These are phyloP conservation scores for Thermophis baileyi DNA, from an alignment of 2,113 vertebrate genomes.

Conservation along the genomic window DNA sequence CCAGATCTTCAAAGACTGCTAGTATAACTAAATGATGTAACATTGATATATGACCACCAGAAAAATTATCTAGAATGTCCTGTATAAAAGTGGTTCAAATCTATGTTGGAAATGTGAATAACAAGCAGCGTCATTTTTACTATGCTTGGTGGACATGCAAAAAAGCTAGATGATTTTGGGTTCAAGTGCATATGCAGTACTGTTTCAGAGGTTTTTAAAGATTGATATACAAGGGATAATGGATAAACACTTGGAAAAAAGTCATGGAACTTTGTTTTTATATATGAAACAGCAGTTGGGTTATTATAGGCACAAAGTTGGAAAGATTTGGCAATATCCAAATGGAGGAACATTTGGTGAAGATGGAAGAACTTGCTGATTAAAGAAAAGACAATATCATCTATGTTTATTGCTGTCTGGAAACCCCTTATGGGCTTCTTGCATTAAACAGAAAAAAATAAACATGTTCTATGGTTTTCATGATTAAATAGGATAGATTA, in stretches of 20 bases:
- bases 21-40: neutral
- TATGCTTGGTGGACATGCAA: neutral
- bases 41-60: neutral
- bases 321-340: neutral
- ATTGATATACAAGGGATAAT: neutral
- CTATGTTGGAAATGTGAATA: neutral
- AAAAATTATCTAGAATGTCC: neutral
- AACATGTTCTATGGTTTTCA: neutral
- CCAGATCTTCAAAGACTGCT: neutral
- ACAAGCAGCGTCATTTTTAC: neutral
- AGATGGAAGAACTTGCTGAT: neutral
- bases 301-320: neutral
- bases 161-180: neutral
- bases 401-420: neutral
- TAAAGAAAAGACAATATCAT: neutral
- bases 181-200: neutral
- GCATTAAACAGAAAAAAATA: neutral
- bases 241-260: neutral
- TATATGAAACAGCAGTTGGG: neutral
- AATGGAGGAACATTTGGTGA: neutral
- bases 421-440: neutral
- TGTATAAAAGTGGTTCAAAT: neutral
- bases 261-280: neutral
- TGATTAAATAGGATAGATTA: no score
- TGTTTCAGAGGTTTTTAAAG: neutral